Evolutionary conservation across 2,113 vertebrate species (phyloP), one percentile per base, ranked within the genome.

Genomic region (Ploceus nigricollis): DNA sequence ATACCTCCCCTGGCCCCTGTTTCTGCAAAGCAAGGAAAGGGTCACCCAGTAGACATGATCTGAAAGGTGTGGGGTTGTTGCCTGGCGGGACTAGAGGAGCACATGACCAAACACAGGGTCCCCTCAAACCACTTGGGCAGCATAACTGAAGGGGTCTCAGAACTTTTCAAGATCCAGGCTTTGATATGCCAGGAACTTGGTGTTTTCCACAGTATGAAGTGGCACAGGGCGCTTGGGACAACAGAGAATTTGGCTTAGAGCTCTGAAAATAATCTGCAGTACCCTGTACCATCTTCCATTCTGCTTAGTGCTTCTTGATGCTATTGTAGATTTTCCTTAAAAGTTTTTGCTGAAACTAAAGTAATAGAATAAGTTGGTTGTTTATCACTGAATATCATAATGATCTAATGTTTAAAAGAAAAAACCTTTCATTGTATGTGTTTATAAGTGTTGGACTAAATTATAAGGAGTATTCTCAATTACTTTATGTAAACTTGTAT

Each of bases 401-500:
- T 78, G 44, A 28, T 53, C 35, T 80, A 57, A 66, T 81, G 65
- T 92, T 93, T 90, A 53, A 90, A 96, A 69, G 64, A 77, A 88
- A 83, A 88, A 6, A 2, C 10, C 58, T 93, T 81, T 75, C n/a
- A 53, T 92, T 88, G 65, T 79, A 76, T 64, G 51, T 76, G 40
- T 64, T 84, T 90, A 48, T 66, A 86, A 76, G 19, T 42, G 42
- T 57, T 89, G 48, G 76, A 82, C 76, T 94, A 89, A 87, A 86
- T 88, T 85, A 78, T n/a, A 90, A 92, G 28, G 39, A 81, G 16
- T 73, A 48, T 33, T 92, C 44, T 80, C 51, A 85, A 82, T 80
- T 93, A 83, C 30, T 92, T 45, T 76, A 51, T 87, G 57, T 93
- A 94, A 96, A 82, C 51, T 71, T 56, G 40, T 80, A 28, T 90